Percentiles rank a stretch among this genome's conserved stretches.
Evolutionary conservation across 2,888 invertebrate species (phyloP).

Genomic region (Microctonus aethiopoides): DNA sequence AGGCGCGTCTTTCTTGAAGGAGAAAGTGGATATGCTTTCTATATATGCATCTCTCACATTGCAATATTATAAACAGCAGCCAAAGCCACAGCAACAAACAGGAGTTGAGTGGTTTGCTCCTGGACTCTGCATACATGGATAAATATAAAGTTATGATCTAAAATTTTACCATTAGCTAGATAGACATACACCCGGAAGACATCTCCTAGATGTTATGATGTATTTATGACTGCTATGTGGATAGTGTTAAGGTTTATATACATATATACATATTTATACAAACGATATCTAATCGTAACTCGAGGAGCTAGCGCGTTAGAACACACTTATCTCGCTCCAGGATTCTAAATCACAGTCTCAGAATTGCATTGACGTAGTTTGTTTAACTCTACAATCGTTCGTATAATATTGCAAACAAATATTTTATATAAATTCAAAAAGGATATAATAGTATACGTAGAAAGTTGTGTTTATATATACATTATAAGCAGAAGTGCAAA

Average conservation of each 20-base stretch:
- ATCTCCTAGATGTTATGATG: constrained; percentile 25
- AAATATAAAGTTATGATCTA: neutral
- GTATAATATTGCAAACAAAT: too few relatives aligned
- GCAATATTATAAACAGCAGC: constrained; percentile 41
- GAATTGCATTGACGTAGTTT: constrained; percentile 1
- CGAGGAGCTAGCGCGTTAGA: neutral
- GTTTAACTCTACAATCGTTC: neutral
- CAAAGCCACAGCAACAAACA: constrained; percentile 20
- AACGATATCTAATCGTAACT: constrained; percentile 11
- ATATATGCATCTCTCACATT: constrained; percentile 25
- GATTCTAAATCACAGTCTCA: constrained; percentile 4
- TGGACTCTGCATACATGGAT: neutral
- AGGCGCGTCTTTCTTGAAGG: constrained; percentile 26
- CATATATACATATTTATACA: too few relatives aligned
- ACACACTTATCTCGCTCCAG: neutral
- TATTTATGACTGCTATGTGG: constrained; percentile 26
- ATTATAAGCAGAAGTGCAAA: too few relatives aligned
- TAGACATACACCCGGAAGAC: constrained; percentile 32
- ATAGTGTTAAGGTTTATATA: neutral
- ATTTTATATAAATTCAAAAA: too few relatives aligned
- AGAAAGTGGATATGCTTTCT: constrained; percentile 57
- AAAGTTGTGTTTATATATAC: too few relatives aligned
- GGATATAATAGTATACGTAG: too few relatives aligned
- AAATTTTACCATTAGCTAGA: neutral
- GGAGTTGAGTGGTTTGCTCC: constrained; percentile 3